phyloP scores from a whole-genome alignment of 2,113 vertebrate genomes.

The Mustelus asterias region DNA sequence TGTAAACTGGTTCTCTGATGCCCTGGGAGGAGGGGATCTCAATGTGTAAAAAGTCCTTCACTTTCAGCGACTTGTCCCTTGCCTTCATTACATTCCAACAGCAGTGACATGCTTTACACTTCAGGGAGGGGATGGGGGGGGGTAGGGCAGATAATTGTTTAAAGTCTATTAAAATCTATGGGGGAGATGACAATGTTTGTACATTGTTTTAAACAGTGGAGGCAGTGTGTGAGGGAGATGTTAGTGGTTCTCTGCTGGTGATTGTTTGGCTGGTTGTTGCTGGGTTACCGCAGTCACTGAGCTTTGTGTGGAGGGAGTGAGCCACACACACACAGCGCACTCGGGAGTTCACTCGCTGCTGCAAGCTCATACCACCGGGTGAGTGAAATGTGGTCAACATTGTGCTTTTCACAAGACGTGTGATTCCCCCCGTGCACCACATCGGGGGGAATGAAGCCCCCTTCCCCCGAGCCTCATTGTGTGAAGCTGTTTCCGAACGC shows the following conservation, averaged over 20 bases:
- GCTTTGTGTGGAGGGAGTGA: neutral
- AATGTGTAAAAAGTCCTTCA: neutral
- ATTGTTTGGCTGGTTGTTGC: constrained; percentile 1
- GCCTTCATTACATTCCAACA: neutral
- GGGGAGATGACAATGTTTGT: no score
- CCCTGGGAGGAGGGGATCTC: neutral
- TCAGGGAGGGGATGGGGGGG: neutral
- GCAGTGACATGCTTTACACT: neutral
- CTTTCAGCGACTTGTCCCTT: neutral
- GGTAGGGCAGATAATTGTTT: neutral
- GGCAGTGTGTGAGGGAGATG: neutral
- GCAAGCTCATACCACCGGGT: neutral
- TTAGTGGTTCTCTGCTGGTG: neutral
- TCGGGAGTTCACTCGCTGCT: no score
- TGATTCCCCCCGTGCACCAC: neutral
- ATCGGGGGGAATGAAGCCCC: neutral
- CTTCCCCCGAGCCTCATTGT: neutral
- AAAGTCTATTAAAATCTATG: neutral
- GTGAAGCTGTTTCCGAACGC: no score
- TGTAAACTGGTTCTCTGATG: neutral
- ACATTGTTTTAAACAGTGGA: neutral
- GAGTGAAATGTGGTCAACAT: neutral
- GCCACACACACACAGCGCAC: no score
- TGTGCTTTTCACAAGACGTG: neutral
- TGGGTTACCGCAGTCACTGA: neutral